Base-by-base conservation (phyloP, 2,113 vertebrate genomes). In the Bostrychus sinensis region DNA sequence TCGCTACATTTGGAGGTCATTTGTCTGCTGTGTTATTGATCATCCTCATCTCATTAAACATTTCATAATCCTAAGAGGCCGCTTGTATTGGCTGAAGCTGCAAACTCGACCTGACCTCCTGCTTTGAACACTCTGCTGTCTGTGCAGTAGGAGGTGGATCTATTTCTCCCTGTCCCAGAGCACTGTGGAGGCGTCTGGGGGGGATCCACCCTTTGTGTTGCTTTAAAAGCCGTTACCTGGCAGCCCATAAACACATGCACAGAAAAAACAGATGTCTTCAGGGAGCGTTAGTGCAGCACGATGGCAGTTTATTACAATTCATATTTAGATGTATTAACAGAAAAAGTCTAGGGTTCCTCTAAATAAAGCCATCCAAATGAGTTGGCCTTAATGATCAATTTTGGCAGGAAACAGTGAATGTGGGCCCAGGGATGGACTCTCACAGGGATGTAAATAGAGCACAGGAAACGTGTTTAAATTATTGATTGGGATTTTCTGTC, bases 391-490 rank as follows among this genome's bases (percentile, higher is more conserved):
- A 80, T 81, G 81, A 80, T 75, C 77, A 4, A 79, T 62, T 62
- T 46, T 16, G 37, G 60, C 64, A 65, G 62, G 65, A 66, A 70
- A 79, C 75, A 69, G 5, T 42, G 65, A 20, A 56, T 43, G 63
- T 59, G 51, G 48, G 46, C 58, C 25, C 57, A 20, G 22, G 25
- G 64, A 36, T 59, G 43, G 60, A 56, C 39, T 45, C 62, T 46
- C 46, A 66, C 42, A 67, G 16, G 55, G n/a, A n/a, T 22, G 28
- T 46, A 75, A 80, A 78, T 54, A 68, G 76, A 85, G 75, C 73
- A 63, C 39, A 70, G 61, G 28, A 81, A 62, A 60, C 45, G 5
- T 41, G 64, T 78, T 62, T 88, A 41, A 88, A 89, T 89, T 80
- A 89, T 90, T 85, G 74, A 90, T 75, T 7, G 1, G 37, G 56